These are phyloP conservation scores for Sinella curviseta DNA, from an alignment of 1,140 invertebrate genomes.

Conservation along the genomic window DNA sequence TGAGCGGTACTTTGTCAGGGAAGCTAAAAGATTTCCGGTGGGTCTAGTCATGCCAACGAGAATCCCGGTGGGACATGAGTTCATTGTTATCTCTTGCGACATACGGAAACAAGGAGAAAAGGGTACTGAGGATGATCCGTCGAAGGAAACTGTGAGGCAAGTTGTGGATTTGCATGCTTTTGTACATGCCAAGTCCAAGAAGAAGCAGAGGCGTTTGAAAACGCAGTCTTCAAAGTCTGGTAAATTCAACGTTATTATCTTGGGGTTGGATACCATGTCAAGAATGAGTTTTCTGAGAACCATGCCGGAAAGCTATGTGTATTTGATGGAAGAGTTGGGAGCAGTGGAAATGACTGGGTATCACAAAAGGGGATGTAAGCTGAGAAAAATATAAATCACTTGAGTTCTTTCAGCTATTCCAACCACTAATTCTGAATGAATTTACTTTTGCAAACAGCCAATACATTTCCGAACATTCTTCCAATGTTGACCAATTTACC, in stretches of 20 bases:
- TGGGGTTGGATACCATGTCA: constrained; percentile 85
- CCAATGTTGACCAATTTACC: neutral
- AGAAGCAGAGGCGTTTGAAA: neutral
- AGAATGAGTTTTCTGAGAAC: constrained; percentile 79
- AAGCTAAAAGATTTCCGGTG: too few relatives aligned
- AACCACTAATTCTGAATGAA: neutral
- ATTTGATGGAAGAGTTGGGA: constrained; percentile 61
- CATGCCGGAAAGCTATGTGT: constrained; percentile 70
- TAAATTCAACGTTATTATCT: constrained; percentile 72
- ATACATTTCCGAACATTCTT: constrained; percentile 4
- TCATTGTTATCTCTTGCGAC: neutral
- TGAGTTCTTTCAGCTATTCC: neutral
- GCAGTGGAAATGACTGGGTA: constrained; percentile 75
- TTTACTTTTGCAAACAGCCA: constrained; percentile 20
- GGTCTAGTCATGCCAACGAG: too few relatives aligned
- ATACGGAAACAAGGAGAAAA: neutral
- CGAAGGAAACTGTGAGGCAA: neutral
- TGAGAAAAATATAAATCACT: neutral
- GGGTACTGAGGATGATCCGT: neutral
- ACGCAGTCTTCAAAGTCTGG: neutral
- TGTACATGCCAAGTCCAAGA: neutral
- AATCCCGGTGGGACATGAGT: neutral
- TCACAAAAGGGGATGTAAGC: constrained; percentile 50
- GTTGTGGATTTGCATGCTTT: neutral
- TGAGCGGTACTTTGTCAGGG: too few relatives aligned